Base-by-base conservation (phyloP, 2,113 vertebrate genomes). In the Struthidea cinerea region DNA sequence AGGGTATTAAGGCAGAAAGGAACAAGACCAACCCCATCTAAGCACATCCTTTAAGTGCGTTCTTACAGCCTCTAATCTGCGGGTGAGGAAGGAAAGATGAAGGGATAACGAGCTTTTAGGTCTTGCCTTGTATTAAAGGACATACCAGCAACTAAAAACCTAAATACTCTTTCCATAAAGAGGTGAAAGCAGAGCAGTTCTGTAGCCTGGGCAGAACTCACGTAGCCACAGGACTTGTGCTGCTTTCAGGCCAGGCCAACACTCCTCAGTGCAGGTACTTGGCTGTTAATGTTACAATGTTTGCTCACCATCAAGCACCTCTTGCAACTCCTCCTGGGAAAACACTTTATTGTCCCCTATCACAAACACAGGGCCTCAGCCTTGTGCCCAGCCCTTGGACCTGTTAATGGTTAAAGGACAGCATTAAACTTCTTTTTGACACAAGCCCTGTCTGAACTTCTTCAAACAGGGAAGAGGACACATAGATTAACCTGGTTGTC, bases 371-470 rank as follows among this genome's bases (percentile, higher is more conserved):
- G 49, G 49, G 32, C 2, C 52, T 35, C 81, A 42, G 61, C 52
- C 60, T 86, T 22, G 17, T 16, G 35, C 30, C 47, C 37, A 65
- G 83, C 60, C 74, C 78, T 79, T 50, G 50, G 65, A 39, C 32
- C 63, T 83, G 57, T 87, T 91, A 93, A 91, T 85, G 63, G 89
- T 76, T 91, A 60, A 73, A 93, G 49, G 9, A 83, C 21, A 79
- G 30, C 46, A 32, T 15, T 50, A 32, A 49, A 12, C 30, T 24
- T 37, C 21, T 76, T 86, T 80, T 42, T 23, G 17, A 63, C 50
- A 27, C 32, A 9, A 53, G 35, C 33, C 28, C 46, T 46, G 8
- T 4, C 4, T n/a, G 28, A 47, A 5, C 33, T 68, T 56, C 52
- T 84, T 60, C 33, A 70, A 90, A 22, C 7, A 63, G 41, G 9